phyloP scores from a whole-genome alignment of 2,113 vertebrate species.

The Oryzias javanicus region DNA sequence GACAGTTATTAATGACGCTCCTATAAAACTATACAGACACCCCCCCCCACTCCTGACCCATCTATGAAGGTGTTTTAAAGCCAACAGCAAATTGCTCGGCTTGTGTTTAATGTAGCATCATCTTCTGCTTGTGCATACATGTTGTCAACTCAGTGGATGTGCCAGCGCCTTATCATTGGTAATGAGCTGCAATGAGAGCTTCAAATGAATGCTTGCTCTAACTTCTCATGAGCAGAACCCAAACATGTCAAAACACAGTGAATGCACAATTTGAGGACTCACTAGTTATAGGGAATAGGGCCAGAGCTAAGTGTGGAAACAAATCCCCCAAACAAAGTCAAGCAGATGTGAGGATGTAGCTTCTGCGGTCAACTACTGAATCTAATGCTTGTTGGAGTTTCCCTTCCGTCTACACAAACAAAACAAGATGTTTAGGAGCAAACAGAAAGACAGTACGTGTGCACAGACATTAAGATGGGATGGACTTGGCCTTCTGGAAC shows the following conservation, averaged over 20 bases:
- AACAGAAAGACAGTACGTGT: conserved; percentile 32
- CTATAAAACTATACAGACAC: conserved; percentile 62
- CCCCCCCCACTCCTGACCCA: conserved; percentile 42
- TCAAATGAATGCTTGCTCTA: conserved; percentile 49
- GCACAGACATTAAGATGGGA: conserved; percentile 40
- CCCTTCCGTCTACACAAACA: conserved; percentile 64
- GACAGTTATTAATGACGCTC: conserved; percentile 70
- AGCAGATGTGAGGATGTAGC: conserved; percentile 40
- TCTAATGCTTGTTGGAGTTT: conserved; percentile 46
- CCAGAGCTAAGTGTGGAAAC: conserved; percentile 49
- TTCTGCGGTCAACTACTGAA: conserved; percentile 31
- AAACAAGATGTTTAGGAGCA: conserved; percentile 58
- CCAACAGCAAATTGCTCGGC: conserved; percentile 31
- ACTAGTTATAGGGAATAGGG: conserved; percentile 43
- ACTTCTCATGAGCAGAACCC: conserved; percentile 50
- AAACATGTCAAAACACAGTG: conserved; percentile 58
- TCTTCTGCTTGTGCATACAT: conserved; percentile 20
- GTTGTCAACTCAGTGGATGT: conserved; percentile 36
- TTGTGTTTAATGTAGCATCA: conserved; percentile 27
- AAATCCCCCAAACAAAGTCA: conserved; percentile 48
- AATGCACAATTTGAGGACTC: conserved; percentile 43
- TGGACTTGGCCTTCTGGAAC: conserved; percentile 60
- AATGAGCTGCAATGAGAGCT: conserved; percentile 46
- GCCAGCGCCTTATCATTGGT: conserved; percentile 39
- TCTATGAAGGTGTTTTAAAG: conserved; percentile 25